Evolutionary conservation across 2,888 invertebrate species (phyloP), one percentile per base, ranked within the genome.

Genomic region (Hirtodrosophila alboralis): DNA sequence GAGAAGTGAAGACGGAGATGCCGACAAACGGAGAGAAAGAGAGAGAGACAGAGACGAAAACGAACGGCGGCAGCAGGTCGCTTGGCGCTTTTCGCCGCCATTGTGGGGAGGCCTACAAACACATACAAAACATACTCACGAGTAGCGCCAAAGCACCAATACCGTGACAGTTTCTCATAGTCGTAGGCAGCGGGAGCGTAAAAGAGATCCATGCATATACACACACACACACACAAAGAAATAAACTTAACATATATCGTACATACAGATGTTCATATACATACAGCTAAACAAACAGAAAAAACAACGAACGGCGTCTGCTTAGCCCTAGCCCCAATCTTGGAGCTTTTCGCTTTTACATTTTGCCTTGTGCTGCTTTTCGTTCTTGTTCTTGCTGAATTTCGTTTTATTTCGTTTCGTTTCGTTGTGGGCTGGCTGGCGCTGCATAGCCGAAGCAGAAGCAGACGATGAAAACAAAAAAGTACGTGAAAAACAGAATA

Each of bases 401-500:
- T 41, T 44, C 52, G 44, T 56, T 56, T 56, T 43, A 14, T 62
- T 56, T 49, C 49, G 37, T 61, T 67, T 54, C 41, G 41, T 61
- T 67, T 61, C 54, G 44, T 47, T 52, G 28, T 38, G 31, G 33
- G 45, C 26, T 37, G 47, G 18, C 23, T 48, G 12, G 12, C 37
- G 34, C 45, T 41, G 36, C 21, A 36, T 44, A 60, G 44, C 53
- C 52, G 44, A 64, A 58, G 60, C 59, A 64, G 74, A 72, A 72
- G 45, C 77, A 79, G 83, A 81, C 83, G 79, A 79, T 84, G 79
- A 79, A 79, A 79, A 79, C 79, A 79, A 84, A 79, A 79, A 81
- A 74, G 70, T 65, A 77, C 64, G 67, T 53, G 53, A 74, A 78
- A 73, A 71, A 63, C 64, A 75, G 65, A 72, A 77, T 67, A 58